Base-by-base conservation (phyloP, 2,888 invertebrate genomes). In the Orthosia cruda region DNA sequence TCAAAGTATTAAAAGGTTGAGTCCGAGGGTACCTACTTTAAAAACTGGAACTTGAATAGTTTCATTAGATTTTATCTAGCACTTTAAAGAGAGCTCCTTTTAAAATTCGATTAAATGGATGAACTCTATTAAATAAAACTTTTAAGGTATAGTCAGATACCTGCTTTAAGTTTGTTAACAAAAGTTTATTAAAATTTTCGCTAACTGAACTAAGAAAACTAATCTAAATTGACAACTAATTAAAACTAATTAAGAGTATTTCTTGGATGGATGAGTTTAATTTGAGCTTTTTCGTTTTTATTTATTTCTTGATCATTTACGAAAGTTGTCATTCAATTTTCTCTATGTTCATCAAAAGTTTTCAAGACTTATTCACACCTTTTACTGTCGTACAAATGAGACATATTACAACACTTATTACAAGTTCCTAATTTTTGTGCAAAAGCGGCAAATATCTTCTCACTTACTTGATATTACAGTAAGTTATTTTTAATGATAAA, bases 211-310 rank as follows among this genome's bases (percentile, higher is more conserved):
- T 62, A 49, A 69, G 79, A 67, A 61, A 74, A 55, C 5, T 50
- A 50, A 64, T 54, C 13, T 62, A 57, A 74, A 66, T 69, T 50
- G 70, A 50, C 52, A 74, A 65, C n/a, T 26, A 65, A 74, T 80
- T 52, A 61, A 80, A 80, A 68, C 52, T 52, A 64, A 59, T 68
- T 74, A 4, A 3, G 13, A 20, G 18, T 54, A 45, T 69, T 61
- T 74, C n/a, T 52, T 62, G 75, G 18, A 47, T 62, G 59, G 2
- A 26, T 57, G 55, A 15, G 11, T 69, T 68, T 61, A 52, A 65
- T 69, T 74, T 68, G 26, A 45, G 18, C 11, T 50, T 64, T 69
- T 49, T 40, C 4, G 18, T 66, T 57, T 32, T n/a, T 57, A 45
- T 63, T 26, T 13, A 55, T 50, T 69, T 55, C 50, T 54, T 26